Evolutionary conservation across 1,140 invertebrate species (phyloP), one percentile per base, ranked within the genome.

Genomic region (Megalopta genalis): DNA sequence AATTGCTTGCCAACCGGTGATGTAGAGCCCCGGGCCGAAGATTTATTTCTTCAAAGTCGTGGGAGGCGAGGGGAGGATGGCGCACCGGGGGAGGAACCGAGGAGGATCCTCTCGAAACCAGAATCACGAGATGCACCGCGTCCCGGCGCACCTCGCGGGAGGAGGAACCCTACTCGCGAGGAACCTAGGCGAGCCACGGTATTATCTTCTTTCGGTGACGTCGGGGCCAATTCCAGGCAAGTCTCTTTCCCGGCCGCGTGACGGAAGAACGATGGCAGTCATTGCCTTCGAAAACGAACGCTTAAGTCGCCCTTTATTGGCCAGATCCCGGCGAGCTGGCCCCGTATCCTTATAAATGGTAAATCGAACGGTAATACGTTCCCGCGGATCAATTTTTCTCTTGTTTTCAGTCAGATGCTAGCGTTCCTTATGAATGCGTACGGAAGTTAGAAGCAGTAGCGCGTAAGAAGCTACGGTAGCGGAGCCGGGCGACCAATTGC

Each of bases 1-100:
- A 92, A 92, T 92, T 92, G 88, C 90, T 92, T 92, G 91, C 91
- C 90, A 92, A 88, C 82, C 86, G 86, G 91, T 92, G 91, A 92
- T 92, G 90, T 91, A 92, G 87, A 92, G 91, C 91, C 88, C 82
- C 81, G 82, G 88, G 84, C 88, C 83, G 86, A 90, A 91, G 91
- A 92, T 92, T 92, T 92, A 92, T 92, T 91, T 89, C 90, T 85
- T 74, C 49, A 52, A 52, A 52, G 49, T 52, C 84, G 83, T 64
- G 84, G 84, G 25, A 27, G 60, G 27, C 27, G 32, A 27, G 60
- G 60, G 16, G 39, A 46, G 84, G 86, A 85, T 74, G 79, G 69
- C 83, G 81, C 64, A 78, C 77, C 77, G 66, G n/a, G 60, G 57
- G 52, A 59, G 57, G 39, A 54, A 68, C 25, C 32, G 4, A 32